Conservation (phyloP, 2,888 invertebrate species). For the Thera britannica region DNA sequence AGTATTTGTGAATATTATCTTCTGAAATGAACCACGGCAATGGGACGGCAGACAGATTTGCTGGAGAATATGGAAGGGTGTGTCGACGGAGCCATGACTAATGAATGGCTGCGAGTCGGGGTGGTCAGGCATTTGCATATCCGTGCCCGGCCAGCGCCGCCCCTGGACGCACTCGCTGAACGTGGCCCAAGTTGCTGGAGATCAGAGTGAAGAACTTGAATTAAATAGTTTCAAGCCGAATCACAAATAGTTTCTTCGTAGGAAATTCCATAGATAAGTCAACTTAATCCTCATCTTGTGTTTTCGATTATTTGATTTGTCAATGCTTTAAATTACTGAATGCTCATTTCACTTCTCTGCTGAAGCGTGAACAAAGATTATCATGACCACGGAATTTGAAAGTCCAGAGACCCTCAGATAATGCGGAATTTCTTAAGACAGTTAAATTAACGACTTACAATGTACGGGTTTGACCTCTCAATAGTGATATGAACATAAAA, state of each 20-base stretch:
- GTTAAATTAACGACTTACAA: conserved; percentile 32
- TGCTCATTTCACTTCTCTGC: background rate
- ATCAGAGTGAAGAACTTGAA: conserved; percentile 9
- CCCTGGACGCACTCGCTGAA: conserved; percentile 45
- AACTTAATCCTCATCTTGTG: background rate
- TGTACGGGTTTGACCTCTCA: conserved; percentile 26
- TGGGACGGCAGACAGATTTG: conserved; percentile 22
- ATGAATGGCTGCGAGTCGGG: conserved; percentile 53
- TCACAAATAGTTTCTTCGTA: too few species aligned
- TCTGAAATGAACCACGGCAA: conserved; percentile 5
- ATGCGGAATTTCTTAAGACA: conserved; percentile 32
- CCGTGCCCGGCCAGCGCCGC: conserved; percentile 62
- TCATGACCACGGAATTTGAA: conserved; percentile 30
- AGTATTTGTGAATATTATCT: background rate
- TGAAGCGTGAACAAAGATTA: conserved; percentile 9
- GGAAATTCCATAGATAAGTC: too few species aligned
- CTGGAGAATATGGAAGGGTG: conserved; percentile 43
- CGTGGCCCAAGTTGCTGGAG: conserved; percentile 47
- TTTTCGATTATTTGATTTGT: background rate
- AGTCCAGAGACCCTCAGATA: conserved; percentile 23
- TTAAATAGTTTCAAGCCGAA: too few species aligned
- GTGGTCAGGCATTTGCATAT: conserved; percentile 79
- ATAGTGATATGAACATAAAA: conserved; percentile 32
- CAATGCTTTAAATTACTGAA: background rate
- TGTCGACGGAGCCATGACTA: conserved; percentile 47